Conservation (phyloP, 1,140 invertebrate species). For the Lamellibrachia luymesi region DNA sequence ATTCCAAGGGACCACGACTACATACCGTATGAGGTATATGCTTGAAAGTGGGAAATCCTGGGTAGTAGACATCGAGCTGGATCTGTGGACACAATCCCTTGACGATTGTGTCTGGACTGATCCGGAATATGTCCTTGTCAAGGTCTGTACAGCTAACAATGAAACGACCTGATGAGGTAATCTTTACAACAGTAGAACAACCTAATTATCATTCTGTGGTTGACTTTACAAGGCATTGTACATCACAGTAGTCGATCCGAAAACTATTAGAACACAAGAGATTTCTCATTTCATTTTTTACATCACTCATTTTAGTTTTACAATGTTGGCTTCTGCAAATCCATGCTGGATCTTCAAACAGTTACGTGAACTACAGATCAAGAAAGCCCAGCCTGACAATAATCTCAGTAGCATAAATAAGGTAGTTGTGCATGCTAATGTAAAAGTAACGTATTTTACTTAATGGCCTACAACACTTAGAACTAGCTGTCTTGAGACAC, state of each 20-base stretch:
- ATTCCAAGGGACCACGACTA: neutral
- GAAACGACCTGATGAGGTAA: neutral
- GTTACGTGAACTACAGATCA: neutral
- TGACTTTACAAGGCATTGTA: no score
- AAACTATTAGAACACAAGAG: no score
- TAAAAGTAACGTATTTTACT: neutral
- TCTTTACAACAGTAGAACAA: neutral
- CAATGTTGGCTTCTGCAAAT: no score
- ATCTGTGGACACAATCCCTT: constrained; percentile 66
- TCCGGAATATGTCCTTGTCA: neutral
- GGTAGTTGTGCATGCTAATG: neutral
- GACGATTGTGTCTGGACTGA: neutral
- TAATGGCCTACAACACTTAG: no score
- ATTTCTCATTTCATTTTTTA: no score
- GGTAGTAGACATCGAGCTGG: constrained; percentile 71
- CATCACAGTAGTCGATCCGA: no score
- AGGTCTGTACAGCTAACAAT: neutral
- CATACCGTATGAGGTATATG: constrained; percentile 75
- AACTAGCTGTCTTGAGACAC: no score
- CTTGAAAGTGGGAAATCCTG: constrained; percentile 87
- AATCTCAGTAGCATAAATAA: neutral
- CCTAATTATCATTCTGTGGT: neutral
- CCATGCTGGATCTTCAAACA: no score
- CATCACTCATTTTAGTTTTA: no score
- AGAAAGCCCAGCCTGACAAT: neutral